Percentiles rank a stretch among this genome's conserved stretches.
Evolutionary conservation across 2,888 invertebrate genomes (phyloP).

Genomic region (Noctua janthe): DNA sequence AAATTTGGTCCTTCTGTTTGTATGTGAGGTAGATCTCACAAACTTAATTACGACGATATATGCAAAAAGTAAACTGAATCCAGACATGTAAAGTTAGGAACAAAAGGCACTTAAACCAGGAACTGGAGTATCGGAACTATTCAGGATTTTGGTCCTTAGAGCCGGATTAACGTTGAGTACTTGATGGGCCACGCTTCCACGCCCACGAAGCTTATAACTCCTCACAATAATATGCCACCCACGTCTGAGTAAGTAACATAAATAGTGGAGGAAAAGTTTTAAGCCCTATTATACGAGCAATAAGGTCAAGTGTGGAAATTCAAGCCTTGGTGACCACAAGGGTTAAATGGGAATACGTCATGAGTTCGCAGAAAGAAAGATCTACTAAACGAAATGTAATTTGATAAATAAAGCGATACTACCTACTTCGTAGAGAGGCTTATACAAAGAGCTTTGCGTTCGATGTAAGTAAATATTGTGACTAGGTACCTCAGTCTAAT

Average conservation of each 20-base stretch:
- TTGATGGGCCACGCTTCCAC: conserved; percentile 59
- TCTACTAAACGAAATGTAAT: background rate
- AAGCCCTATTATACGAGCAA: conserved; percentile 26
- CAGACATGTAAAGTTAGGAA: conserved; percentile 35
- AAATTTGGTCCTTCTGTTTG: background rate
- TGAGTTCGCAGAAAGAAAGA: conserved; percentile 1
- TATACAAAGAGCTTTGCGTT: background rate
- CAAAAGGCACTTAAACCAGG: conserved; percentile 38
- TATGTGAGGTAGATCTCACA: background rate
- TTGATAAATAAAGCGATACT: background rate
- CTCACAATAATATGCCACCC: conserved; percentile 55
- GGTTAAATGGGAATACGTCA: conserved; percentile 29
- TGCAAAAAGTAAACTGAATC: conserved; percentile 28
- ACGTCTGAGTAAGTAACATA: conserved; percentile 52
- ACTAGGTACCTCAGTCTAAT: background rate
- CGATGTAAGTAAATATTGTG: background rate
- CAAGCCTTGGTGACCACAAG: conserved; percentile 10
- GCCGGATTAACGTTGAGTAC: conserved; percentile 68
- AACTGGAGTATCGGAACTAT: conserved; percentile 58
- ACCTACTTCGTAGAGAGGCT: background rate
- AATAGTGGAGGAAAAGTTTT: conserved; percentile 51
- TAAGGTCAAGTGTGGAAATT: conserved; percentile 51
- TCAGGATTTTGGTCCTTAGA: conserved; percentile 65
- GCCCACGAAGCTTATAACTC: conserved; percentile 47
- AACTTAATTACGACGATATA: background rate